These are phyloP conservation scores for Caranx ignobilis DNA, from an alignment of 2,113 vertebrate species.

Conservation along the genomic window DNA sequence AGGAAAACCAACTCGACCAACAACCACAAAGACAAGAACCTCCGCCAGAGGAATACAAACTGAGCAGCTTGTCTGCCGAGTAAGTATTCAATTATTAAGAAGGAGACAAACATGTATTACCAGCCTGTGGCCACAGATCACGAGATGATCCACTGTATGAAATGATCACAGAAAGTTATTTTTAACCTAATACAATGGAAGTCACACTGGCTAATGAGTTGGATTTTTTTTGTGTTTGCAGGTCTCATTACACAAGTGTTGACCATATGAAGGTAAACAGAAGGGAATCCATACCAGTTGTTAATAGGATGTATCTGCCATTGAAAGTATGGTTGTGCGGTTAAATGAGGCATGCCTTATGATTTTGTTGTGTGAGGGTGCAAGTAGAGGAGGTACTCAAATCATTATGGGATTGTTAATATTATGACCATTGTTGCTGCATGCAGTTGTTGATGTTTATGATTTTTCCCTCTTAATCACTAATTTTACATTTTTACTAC, in stretches of 20 bases:
- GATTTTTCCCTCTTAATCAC: conserved; percentile 51
- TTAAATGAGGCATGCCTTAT: conserved; percentile 94
- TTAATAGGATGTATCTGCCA: conserved; percentile 71
- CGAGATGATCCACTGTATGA: neutral
- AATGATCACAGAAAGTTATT: neutral
- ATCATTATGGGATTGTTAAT: conserved; percentile 89
- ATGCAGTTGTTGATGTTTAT: conserved; percentile 93
- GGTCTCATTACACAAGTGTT: conserved; percentile 77
- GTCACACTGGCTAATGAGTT: conserved; percentile 14
- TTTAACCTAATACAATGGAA: neutral
- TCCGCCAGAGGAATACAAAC: conserved; percentile 99
- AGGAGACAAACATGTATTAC: conserved; percentile 41
- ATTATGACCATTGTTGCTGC: conserved; percentile 89
- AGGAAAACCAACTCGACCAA: conserved; percentile 99
- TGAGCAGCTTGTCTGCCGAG: conserved; percentile 82
- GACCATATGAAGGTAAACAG: conserved; percentile 83
- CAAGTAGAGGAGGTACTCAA: conserved; percentile 78
- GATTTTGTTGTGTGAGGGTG: conserved; percentile 87
- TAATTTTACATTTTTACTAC: conserved; percentile 71
- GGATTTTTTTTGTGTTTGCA: conserved; percentile 59
- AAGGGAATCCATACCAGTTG: conserved; percentile 63
- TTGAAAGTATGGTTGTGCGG: conserved; percentile 82
- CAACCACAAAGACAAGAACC: conserved; percentile 99
- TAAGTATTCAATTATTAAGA: conserved; percentile 73
- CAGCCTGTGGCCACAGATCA: conserved; percentile 26